These are phyloP conservation scores for Lucilia cuprina DNA, from an alignment of 1,140 invertebrate species.

Conservation along the genomic window DNA sequence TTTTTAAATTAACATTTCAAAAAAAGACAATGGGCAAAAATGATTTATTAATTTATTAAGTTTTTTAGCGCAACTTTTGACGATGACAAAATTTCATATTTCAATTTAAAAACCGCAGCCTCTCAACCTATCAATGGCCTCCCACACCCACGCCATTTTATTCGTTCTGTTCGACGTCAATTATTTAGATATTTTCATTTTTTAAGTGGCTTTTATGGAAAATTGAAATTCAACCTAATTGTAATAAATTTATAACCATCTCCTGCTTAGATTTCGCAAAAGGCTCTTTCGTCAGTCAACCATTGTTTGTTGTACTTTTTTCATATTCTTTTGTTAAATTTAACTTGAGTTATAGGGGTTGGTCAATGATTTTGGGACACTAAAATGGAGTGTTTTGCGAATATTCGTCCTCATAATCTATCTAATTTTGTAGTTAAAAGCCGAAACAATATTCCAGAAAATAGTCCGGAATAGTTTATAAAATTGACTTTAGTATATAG, in stretches of 20 bases:
- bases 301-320: slow-evolving; percentile 28
- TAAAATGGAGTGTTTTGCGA: too few relatives aligned
- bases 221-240: slow-evolving; percentile 44
- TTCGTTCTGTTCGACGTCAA: neutral
- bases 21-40: neutral
- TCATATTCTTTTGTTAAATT: slow-evolving; percentile 23
- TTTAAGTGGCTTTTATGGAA: slow-evolving; percentile 35
- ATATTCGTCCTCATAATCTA: too few relatives aligned
- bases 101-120: neutral
- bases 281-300: neutral
- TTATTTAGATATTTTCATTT: slow-evolving; percentile 26
- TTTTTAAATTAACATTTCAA: too few relatives aligned
- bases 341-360: neutral
- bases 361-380: neutral
- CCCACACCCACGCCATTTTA: neutral
- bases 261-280: neutral
- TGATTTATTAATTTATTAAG: neutral
- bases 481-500: too few relatives aligned
- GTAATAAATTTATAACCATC: slow-evolving; percentile 38
- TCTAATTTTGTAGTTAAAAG: too few relatives aligned
- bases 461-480: too few relatives aligned
- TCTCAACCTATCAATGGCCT: neutral
- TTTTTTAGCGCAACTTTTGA: neutral
- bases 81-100: neutral
- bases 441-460: too few relatives aligned